Evolutionary conservation across 2,113 vertebrate species (phyloP).

Genomic region (Danio rerio): GRCz12tu NC_133193.1:13106501-13107000

Average conservation of each 20-base stretch:
- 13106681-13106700: background rate
- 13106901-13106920: background rate
- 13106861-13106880: background rate
- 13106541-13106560: background rate
- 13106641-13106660: background rate
- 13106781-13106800: background rate
- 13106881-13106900: background rate
- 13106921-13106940: background rate
- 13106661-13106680: constrained; percentile 19
- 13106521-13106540: background rate
- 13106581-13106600: constrained; percentile 1
- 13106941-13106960: background rate
- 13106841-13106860: background rate
- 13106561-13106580: background rate
- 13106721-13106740: background rate
- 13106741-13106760: background rate
- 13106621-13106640: constrained; percentile 18
- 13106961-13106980: background rate
- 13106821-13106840: background rate
- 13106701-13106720: background rate
- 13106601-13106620: background rate
- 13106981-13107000: constrained; percentile 1
- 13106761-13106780: background rate
- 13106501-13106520: constrained; percentile 7
- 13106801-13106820: background rate